Base-by-base conservation (phyloP, 2,888 invertebrate genomes). In the Ophion ellenae region DNA sequence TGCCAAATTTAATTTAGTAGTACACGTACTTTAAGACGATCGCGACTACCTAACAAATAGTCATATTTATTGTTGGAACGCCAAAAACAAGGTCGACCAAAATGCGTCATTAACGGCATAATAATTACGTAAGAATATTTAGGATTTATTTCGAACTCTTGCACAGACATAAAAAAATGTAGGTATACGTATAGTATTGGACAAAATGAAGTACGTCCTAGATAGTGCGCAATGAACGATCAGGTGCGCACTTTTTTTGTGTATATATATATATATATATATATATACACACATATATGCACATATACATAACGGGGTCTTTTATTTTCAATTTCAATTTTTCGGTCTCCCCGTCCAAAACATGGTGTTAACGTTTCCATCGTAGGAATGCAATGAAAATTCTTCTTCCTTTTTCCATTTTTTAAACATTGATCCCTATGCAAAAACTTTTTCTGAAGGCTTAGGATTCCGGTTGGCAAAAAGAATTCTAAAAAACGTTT, bases 1-100 rank as follows among this genome's bases (percentile, higher is more conserved):
- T 88, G 86, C 88, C 88, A 88, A 87, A 88, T 78, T 84, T 67
- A 87, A 88, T 83, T 85, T 61, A 47, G 69, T 75, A 76, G 81
- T 77, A 80, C 28, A 32, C 71, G 24, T 85, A 85, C 59, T 76
- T 75, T 77, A 81, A 36, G n/a, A 67, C 59, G 77, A 71, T 53
- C 61, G 45, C 69, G 71, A 70, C 47, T 80, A 84, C 79, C 74
- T 77, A 83, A 82, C 69, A 67, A 47, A 81, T 64, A 86, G 81
- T 77, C 45, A 47, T 81, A 81, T 81, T 81, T 81, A 81, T 81
- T 81, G 67, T 81, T 75, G 9, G 61, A 36, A 69, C 45, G 67
- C 67, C 17, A 61, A 69, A 36, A 47, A 24, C 40, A 40, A 67
- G 59, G 61, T 14, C 57, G 64, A 53, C 6, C 53, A 10, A 40